Percentiles rank a stretch among this genome's conserved stretches.
Evolutionary conservation across 2,797 vertebrate genomes (phyloP).

Genomic region (Malurus splendens): DNA sequence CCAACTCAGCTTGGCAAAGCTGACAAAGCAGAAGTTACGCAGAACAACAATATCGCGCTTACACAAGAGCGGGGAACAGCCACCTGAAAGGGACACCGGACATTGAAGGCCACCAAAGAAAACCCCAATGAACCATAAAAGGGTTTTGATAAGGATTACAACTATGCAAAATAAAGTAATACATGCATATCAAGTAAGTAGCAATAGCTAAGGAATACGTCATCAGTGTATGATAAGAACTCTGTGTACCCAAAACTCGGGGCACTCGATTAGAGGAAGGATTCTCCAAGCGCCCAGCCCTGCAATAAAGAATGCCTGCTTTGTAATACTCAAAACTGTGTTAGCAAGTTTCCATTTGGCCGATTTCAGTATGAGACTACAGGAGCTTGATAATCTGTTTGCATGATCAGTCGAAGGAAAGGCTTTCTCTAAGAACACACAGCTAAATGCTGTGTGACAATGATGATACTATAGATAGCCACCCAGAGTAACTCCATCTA

Average conservation of each 20-base stretch:
- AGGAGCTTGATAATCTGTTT: neutral
- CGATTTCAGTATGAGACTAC: neutral
- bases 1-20: neutral
- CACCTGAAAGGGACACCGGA: rapidly evolving
- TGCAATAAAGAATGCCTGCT: neutral
- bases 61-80: neutral
- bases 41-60: neutral
- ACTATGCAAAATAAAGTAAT: neutral
- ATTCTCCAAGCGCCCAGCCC: neutral
- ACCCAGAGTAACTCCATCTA: neutral
- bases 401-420: neutral
- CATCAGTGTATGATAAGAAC: neutral
- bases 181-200: neutral
- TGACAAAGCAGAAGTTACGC: neutral
- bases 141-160: neutral
- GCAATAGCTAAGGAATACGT: neutral
- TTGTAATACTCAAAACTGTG: neutral
- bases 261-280: neutral
- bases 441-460: neutral
- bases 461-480: neutral
- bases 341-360: neutral
- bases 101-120: neutral
- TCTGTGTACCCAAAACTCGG: neutral
- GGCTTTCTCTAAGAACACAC: neutral
- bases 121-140: neutral